phyloP scores from a whole-genome alignment of 2,113 vertebrate genomes.

The Apodemus speciosus region DNA sequence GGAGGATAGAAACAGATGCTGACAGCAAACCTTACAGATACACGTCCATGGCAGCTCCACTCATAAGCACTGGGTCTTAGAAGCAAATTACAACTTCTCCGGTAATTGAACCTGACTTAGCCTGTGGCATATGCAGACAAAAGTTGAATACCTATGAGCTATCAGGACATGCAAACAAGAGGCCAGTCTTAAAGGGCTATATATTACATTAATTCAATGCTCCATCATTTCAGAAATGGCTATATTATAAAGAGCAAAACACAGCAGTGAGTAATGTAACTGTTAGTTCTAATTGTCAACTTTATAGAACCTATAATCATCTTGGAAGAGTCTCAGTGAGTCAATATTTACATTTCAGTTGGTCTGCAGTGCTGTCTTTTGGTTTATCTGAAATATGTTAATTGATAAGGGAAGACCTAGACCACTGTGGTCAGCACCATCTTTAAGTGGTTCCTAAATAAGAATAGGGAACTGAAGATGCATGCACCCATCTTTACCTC shows the following conservation, averaged over 20 bases:
- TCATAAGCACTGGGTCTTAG: neutral
- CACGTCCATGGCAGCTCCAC: neutral
- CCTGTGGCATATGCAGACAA: neutral
- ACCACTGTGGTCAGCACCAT: neutral
- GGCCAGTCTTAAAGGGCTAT: neutral
- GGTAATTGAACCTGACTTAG: neutral
- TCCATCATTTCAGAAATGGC: neutral
- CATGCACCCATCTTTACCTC: too few species aligned
- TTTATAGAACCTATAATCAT: neutral
- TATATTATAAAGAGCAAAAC: neutral
- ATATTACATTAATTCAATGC: neutral
- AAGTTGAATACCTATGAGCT: neutral
- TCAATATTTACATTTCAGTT: neutral
- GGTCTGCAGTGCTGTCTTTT: too few species aligned
- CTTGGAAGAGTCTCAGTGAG: neutral
- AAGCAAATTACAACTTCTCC: neutral
- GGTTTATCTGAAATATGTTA: neutral
- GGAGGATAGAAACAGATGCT: neutral
- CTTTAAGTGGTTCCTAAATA: too few species aligned
- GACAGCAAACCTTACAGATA: neutral
- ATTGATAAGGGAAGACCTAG: neutral
- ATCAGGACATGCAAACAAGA: neutral
- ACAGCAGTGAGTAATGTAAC: neutral
- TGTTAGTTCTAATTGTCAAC: neutral
- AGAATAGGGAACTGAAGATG: too few species aligned